Base-by-base conservation (phyloP, 2,797 vertebrate species). In the Yasuhikotakia modesta region DNA sequence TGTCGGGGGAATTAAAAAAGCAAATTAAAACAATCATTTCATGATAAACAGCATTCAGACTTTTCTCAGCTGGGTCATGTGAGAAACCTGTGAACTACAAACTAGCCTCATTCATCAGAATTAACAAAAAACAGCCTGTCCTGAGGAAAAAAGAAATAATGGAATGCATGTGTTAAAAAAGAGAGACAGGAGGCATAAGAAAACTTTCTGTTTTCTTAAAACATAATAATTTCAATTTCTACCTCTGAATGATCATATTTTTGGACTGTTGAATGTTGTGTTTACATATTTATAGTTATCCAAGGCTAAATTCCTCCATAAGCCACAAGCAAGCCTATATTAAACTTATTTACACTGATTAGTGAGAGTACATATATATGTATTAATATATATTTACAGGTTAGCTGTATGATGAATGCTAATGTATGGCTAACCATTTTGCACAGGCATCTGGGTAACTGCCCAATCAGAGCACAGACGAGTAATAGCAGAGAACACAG, bases 311-410 rank as follows among this genome's bases (percentile, higher is more conserved):
- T 67, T 35, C 79, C 73, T 53, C 69, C 46, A 39, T 39, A 39
- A 8, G 35, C 35, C 35, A 39, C 35, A 46, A 69, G 55, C 35
- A 70, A 43, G 67, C 50, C 74, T 70, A 71, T 67, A 74, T 71
- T 67, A 78, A 79, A 85, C 67, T 81, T 80, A 79, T 81, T 68
- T 77, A 83, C 84, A 85, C 66, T 45, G 32, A 65, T 78, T 50
- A 35, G 48, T 58, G 77, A 81, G 58, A 65, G 63, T 79, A 81
- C 24, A 79, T 75, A 77, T 81, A 79, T 72, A 85, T 46, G 11
- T 65, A 76, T 32, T 7, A 73, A 46, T 81, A 39, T 8, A 27
- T 39, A 64, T 85, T 65, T 85, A 85, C 84, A 85, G n/a, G 16
- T 39, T 78, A 66, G 73, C 52, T 81, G 58, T 43, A 58, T 45